Evolutionary conservation across 2,888 invertebrate species (phyloP).

Genomic region (Apodemia hepburni): DNA sequence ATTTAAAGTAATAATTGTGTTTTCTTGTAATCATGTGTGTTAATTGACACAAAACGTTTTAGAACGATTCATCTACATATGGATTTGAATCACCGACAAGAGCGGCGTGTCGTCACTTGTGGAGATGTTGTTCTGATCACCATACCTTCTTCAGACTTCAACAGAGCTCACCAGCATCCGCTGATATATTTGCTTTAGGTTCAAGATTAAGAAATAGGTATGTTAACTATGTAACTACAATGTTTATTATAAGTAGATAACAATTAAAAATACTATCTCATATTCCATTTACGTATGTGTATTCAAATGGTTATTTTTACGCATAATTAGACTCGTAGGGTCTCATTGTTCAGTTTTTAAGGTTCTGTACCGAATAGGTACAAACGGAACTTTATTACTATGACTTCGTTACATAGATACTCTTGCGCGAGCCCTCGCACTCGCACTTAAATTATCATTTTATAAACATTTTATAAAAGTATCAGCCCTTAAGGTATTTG

Average conservation of each 20-base stretch:
- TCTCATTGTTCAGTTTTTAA: no score
- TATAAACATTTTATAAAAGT: no score
- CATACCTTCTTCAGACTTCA: constrained; percentile 95
- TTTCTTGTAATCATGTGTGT: neutral
- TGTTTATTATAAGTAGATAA: neutral
- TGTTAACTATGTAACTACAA: neutral
- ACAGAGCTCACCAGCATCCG: constrained; percentile 87
- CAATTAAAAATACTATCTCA: no score
- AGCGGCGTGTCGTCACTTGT: constrained; percentile 95
- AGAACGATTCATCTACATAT: constrained; percentile 97
- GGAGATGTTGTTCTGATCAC: constrained; percentile 98
- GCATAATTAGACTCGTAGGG: no score
- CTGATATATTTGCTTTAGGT: constrained; percentile 88
- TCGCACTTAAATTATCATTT: no score
- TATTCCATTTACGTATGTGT: no score
- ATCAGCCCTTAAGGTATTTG: no score
- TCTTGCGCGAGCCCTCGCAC: no score
- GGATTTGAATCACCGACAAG: constrained; percentile 96
- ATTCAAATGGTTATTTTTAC: no score
- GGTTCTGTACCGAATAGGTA: no score
- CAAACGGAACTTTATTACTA: no score
- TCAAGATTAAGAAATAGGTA: constrained; percentile 91
- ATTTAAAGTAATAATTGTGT: neutral
- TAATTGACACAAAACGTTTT: constrained; percentile 31
- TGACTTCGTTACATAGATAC: no score